These are phyloP conservation scores for Adrianichthys oophorus DNA, from an alignment of 2,797 vertebrate species.

Conservation along the genomic window DNA sequence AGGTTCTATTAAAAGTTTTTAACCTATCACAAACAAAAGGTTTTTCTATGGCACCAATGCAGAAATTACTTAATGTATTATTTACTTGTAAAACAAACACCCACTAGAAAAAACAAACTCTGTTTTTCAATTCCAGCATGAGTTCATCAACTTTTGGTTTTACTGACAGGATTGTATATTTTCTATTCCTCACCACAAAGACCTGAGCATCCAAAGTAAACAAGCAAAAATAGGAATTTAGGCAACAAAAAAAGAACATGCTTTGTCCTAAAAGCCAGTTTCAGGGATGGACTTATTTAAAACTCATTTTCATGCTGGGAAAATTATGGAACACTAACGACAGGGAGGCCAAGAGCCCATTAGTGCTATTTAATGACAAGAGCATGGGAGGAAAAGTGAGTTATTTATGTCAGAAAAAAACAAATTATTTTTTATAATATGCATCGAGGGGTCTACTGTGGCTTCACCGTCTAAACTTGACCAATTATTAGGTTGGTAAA, in stretches of 20 bases:
- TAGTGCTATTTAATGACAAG: slow-evolving; percentile 9
- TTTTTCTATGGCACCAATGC: too few species aligned
- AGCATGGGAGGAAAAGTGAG: background rate
- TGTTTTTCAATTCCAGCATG: too few species aligned
- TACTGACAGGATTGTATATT: too few species aligned
- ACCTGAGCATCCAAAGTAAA: too few species aligned
- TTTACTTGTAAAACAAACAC: too few species aligned
- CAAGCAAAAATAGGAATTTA: background rate
- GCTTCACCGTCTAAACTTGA: background rate
- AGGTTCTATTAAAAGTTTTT: too few species aligned
- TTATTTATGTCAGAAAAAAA: slow-evolving; percentile 5
- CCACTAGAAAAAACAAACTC: too few species aligned
- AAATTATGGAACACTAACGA: slow-evolving; percentile 3
- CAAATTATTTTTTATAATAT: slow-evolving; percentile 4
- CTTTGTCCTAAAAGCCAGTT: background rate
- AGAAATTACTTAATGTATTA: too few species aligned
- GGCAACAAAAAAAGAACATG: background rate
- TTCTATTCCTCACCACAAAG: too few species aligned
- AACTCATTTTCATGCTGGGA: background rate
- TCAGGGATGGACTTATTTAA: background rate
- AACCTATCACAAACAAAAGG: too few species aligned
- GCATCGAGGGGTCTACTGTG: background rate
- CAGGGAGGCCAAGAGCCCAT: background rate
- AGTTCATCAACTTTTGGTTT: too few species aligned
- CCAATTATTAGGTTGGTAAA: background rate